These are phyloP conservation scores for Agonopterix subpropinquella DNA, from an alignment of 2,888 invertebrate species.

Conservation along the genomic window DNA sequence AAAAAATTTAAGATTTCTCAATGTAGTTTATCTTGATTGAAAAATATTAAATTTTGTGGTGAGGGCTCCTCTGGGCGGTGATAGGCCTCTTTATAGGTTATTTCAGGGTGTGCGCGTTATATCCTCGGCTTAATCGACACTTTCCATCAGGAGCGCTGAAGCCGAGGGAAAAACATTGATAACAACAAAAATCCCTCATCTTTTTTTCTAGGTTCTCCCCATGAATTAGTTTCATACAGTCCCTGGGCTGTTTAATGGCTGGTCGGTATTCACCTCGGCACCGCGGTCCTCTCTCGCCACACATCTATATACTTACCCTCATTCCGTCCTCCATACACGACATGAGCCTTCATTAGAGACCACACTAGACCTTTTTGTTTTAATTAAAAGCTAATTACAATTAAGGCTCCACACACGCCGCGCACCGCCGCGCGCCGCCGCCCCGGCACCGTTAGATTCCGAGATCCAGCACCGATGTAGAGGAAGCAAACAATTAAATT, in stretches of 20 bases:
- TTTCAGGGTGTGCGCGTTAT: no score
- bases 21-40: no score
- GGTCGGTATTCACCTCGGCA: background rate
- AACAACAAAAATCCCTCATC: no score
- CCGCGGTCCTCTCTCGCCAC: background rate
- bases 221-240: background rate
- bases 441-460: conserved; percentile 22
- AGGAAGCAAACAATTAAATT: conserved; percentile 13
- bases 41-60: no score
- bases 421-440: conserved; percentile 11
- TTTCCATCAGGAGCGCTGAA: no score
- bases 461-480: conserved; percentile 9
- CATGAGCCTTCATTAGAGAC: conserved; percentile 13
- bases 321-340: conserved; percentile 1
- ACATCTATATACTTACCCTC: background rate
- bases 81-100: no score
- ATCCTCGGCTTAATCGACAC: no score
- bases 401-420: conserved; percentile 31
- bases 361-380: conserved; percentile 27
- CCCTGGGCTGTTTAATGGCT: no score
- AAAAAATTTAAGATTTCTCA: no score
- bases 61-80: no score
- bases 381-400: conserved; percentile 33
- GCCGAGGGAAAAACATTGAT: no score
- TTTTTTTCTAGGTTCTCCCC: background rate